These are phyloP conservation scores for Diplogasteroides magnus DNA, from an alignment of 1,140 invertebrate species.

Conservation along the genomic window DNA sequence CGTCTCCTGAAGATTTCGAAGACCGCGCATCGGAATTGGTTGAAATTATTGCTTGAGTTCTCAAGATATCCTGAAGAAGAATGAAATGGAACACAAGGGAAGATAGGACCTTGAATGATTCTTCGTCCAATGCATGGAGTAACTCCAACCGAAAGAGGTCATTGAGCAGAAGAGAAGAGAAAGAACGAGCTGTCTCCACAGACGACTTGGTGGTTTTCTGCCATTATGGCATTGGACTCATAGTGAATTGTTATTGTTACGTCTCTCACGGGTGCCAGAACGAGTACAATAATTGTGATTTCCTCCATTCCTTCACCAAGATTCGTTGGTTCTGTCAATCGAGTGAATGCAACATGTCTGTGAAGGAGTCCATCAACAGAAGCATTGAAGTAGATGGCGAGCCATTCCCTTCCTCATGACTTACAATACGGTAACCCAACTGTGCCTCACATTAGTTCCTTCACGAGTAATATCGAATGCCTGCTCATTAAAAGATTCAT, in stretches of 20 bases:
- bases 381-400: conserved; percentile 18
- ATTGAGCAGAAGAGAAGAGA: background rate
- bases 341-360: conserved; percentile 62
- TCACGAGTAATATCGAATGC: no score
- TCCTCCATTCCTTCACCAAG: conserved; percentile 64
- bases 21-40: no score
- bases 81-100: no score
- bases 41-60: no score
- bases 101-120: background rate
- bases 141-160: background rate
- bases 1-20: no score
- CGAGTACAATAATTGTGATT: conserved; percentile 63
- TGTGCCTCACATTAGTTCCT: no score
- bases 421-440: no score
- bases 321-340: conserved; percentile 63
- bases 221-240: no score
- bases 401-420: no score
- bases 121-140: background rate
- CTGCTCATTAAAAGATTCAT: no score
- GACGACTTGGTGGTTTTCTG: background rate
- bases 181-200: background rate
- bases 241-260: no score
- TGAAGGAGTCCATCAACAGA: conserved; percentile 9
- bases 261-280: conserved; percentile 64
- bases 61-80: no score